phyloP scores from a whole-genome alignment of 2,113 vertebrate genomes.

The Nannobrachium achirus region DNA sequence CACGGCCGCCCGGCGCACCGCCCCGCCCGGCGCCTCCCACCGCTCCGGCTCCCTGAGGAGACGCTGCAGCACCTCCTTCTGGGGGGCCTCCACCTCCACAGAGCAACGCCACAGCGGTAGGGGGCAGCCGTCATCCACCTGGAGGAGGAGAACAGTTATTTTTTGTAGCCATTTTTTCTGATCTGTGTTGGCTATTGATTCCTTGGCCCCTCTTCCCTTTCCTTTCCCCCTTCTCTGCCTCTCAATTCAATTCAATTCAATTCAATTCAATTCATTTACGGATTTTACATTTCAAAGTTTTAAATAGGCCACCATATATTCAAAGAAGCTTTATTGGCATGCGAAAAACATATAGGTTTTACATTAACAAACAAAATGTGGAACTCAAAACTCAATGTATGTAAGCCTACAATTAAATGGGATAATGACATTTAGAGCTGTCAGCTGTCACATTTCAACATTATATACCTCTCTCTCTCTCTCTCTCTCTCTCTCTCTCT shows the following conservation, averaged over 20 bases:
- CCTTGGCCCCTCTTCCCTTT: not conserved
- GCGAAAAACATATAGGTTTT: too few species aligned
- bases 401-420: too few species aligned
- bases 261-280: too few species aligned
- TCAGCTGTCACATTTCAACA: too few species aligned
- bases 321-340: too few species aligned
- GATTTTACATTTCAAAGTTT: too few species aligned
- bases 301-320: too few species aligned
- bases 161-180: not conserved
- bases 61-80: slow-evolving; percentile 71
- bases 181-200: not conserved
- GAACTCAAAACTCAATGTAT: too few species aligned
- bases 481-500: not conserved
- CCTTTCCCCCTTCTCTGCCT: not conserved
- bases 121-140: slow-evolving; percentile 76
- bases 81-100: slow-evolving; percentile 75
- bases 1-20: slow-evolving; percentile 65
- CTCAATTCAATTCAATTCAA: too few species aligned
- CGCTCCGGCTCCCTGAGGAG: slow-evolving; percentile 74
- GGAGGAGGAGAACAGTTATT: not conserved
- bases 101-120: slow-evolving; percentile 79
- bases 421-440: too few species aligned
- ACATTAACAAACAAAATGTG: too few species aligned
- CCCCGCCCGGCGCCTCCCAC: slow-evolving; percentile 71
- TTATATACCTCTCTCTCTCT: not conserved